Percentiles rank a stretch among this genome's conserved stretches.
phyloP scores from a whole-genome alignment of 2,113 vertebrate species.

The Rhineura floridana region DNA sequence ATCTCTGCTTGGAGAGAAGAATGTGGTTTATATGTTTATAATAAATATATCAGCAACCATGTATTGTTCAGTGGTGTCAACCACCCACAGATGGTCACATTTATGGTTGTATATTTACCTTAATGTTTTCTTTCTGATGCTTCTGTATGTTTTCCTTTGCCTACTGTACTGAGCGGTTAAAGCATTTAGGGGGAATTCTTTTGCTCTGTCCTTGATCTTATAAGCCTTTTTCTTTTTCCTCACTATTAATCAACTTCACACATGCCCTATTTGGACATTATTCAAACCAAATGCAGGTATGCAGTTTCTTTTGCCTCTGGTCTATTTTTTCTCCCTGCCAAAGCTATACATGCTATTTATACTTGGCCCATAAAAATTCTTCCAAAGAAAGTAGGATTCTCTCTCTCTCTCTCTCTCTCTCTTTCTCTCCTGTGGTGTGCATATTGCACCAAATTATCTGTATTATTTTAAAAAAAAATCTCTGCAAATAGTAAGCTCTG shows the following conservation, averaged over 20 bases:
- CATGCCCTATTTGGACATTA: background rate
- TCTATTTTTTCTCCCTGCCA: background rate
- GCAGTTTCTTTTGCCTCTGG: background rate
- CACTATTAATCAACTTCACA: background rate
- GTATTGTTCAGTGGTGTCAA: too few relatives aligned
- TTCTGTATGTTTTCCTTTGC: background rate
- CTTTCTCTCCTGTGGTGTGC: background rate
- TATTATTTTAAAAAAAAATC: background rate
- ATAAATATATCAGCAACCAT: background rate
- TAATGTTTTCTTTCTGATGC: background rate
- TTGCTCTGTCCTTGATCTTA: background rate
- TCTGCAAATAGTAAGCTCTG: background rate
- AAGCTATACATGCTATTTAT: background rate
- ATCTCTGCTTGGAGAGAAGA: background rate
- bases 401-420: background rate
- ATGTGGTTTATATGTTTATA: background rate
- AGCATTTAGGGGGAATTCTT: background rate
- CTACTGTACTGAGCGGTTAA: background rate
- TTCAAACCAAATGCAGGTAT: background rate
- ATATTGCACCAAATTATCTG: background rate
- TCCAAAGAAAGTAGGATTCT: background rate
- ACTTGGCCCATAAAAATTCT: background rate
- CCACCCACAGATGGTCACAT: background rate
- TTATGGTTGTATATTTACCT: background rate
- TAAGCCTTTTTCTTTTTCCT: background rate